A percentile compares a stretch with the other conserved stretches of the same genome.
Conservation (phyloP, 35 echinoderm and acorn worm genomes). For the Diadema setosum region DNA sequence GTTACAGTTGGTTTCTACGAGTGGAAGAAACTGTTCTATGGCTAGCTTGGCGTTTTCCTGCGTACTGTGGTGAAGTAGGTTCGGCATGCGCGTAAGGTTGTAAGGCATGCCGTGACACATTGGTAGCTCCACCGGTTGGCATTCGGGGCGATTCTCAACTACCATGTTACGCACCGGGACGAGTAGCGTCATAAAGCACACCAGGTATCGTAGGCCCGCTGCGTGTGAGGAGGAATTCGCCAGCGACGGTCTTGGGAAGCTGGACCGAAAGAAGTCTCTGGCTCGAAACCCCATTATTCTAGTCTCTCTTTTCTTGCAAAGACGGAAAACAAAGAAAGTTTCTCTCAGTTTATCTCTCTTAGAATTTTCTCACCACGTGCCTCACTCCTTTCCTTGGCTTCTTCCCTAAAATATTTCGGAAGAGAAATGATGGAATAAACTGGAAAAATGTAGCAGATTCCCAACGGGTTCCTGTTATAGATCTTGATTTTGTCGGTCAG, state of each 20-base stretch:
- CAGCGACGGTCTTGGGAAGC: not conserved
- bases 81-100: constrained; percentile 96
- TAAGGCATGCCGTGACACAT: constrained; percentile 82
- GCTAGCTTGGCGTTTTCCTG: constrained; percentile 94
- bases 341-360: too few species aligned
- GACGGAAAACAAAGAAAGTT: not conserved
- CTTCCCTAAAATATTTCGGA: too few species aligned
- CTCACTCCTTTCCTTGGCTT: too few species aligned
- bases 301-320: not conserved
- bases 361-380: too few species aligned
- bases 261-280: not conserved
- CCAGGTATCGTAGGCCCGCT: not conserved
- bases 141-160: constrained; percentile 10
- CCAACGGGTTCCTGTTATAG: too few species aligned
- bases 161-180: not conserved
- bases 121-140: constrained; percentile 65
- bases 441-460: too few species aligned
- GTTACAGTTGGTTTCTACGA: constrained; percentile 88
- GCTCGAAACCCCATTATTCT: not conserved
- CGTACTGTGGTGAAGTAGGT: constrained; percentile 87
- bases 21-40: constrained; percentile 87
- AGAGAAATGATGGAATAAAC: too few species aligned
- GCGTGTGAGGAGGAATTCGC: not conserved
- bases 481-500: too few species aligned
- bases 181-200: not conserved